Evolutionary conservation across 2,113 vertebrate genomes (phyloP), one percentile per base, ranked within the genome.

Genomic region (Dermatemys mawii): DNA sequence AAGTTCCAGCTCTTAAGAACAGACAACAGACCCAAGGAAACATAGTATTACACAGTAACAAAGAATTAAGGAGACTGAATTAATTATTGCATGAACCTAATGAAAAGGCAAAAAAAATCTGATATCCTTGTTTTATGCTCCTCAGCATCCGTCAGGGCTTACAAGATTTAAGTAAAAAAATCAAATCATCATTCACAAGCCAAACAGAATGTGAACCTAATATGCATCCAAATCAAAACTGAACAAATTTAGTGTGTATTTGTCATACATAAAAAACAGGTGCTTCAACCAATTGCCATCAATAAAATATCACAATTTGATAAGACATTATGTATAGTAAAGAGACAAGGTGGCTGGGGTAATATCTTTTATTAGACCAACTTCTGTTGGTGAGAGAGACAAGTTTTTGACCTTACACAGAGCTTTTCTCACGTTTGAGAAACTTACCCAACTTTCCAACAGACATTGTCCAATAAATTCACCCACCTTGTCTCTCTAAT

Each of bases 161-260:
- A 67, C 41, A 89, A 48, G 24, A 44, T 55, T 78, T 78, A 83
- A 83, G 54, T 80, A 41, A 35, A 76, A 32, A 38, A 89, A 76
- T 35, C 53, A 54, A 32, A 57, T 50, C 80, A 38, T 29, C 44
- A 22, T 89, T 27, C 44, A 17, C 27, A 41, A 21, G 12, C 48
- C 32, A 32, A 46, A 78, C 35, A 29, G 46, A 76, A 32, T 67
- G 38, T 26, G 67, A 88, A 29, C 7, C 44, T 75, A 46, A 88
- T 21, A 8, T 35, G 21, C 24, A 19, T 46, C 63, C n/a, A 44
- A 5, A 19, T 5, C 1, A 79, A 90, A 89, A 26, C 12, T 50
- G 2, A 32, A 32, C 8, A 78, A 16, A 19, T 0, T 4, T 21
- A 29, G 50, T 8, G 0, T 26, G 38, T 32, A 0, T 14, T 2